Percentiles rank a stretch among this genome's conserved stretches.
These are phyloP conservation scores for Ametastegia equiseti DNA, from an alignment of 2,888 invertebrate species.

Conservation along the genomic window DNA sequence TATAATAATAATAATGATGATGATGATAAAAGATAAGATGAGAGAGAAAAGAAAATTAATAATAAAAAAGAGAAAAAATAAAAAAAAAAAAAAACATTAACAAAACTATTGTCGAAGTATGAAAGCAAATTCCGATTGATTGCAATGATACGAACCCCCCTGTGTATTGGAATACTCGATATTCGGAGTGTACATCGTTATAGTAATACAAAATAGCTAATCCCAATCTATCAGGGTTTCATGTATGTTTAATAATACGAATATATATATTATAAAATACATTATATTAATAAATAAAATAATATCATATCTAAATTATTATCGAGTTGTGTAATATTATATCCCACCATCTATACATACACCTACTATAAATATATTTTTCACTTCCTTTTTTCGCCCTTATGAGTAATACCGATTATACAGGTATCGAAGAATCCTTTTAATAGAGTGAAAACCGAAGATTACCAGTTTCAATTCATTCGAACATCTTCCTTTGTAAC, in stretches of 20 bases:
- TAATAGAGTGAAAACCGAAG: too few relatives aligned
- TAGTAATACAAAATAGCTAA: slow-evolving; percentile 55
- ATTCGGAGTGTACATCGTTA: slow-evolving; percentile 31
- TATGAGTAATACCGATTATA: too few relatives aligned
- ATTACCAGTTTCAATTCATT: background rate
- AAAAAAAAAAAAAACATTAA: too few relatives aligned
- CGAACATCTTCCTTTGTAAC: background rate
- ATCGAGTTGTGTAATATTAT: background rate
- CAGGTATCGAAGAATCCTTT: background rate
- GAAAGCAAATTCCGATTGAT: slow-evolving; percentile 42
- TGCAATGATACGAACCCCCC: slow-evolving; percentile 40
- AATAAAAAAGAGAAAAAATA: too few relatives aligned
- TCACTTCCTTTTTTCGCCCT: too few relatives aligned
- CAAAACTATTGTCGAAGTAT: slow-evolving; percentile 12
- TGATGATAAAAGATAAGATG: too few relatives aligned
- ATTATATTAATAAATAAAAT: slow-evolving; percentile 62
- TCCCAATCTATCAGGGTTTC: slow-evolving; percentile 73
- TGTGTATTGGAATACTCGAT: slow-evolving; percentile 18
- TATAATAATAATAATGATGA: slow-evolving; percentile 1
- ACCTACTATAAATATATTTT: too few relatives aligned
- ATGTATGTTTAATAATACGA: slow-evolving; percentile 68
- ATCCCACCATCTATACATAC: too few relatives aligned
- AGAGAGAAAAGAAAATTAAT: too few relatives aligned
- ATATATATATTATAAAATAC: slow-evolving; percentile 67
- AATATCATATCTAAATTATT: slow-evolving; percentile 41